Evolutionary conservation across 2,113 vertebrate species (phyloP).

Genomic region (Triplophysa rosa): DNA sequence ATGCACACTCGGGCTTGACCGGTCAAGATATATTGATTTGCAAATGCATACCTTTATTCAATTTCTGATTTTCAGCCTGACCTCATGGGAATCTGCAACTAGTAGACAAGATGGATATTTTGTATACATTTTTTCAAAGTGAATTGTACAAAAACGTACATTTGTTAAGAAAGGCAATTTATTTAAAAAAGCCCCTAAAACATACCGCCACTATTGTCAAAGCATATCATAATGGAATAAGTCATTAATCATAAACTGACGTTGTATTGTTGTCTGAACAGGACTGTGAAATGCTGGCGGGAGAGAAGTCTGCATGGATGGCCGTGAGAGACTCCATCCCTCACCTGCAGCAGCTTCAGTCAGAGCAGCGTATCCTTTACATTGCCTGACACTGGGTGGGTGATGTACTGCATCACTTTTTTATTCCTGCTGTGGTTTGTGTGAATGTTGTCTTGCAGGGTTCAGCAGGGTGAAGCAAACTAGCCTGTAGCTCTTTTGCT

Average conservation of each 20-base stretch:
- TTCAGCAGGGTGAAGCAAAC: neutral
- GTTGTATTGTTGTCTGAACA: constrained; percentile 58
- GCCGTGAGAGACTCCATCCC: constrained; percentile 71
- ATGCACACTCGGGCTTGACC: too few species aligned
- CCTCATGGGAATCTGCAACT: too few species aligned
- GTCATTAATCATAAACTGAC: neutral
- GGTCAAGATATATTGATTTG: too few species aligned
- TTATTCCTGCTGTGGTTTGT: neutral
- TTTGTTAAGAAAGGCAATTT: too few species aligned
- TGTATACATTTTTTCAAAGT: too few species aligned
- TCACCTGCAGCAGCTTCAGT: constrained; percentile 71
- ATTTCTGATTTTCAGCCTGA: too few species aligned
- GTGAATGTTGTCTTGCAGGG: neutral
- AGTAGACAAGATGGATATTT: too few species aligned
- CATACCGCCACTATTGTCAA: too few species aligned
- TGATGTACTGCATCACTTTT: neutral
- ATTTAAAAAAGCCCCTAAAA: too few species aligned
- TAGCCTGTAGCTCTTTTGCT: neutral
- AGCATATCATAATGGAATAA: too few species aligned
- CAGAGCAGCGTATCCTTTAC: constrained; percentile 80
- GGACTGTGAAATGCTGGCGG: constrained; percentile 80
- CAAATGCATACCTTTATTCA: too few species aligned
- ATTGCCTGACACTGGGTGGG: neutral
- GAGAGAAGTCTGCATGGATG: constrained; percentile 75
- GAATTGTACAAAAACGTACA: too few species aligned